Evolutionary conservation across 2,888 invertebrate genomes (phyloP), one percentile per base, ranked within the genome.

Genomic region (Trachelus iudaicus): DNA sequence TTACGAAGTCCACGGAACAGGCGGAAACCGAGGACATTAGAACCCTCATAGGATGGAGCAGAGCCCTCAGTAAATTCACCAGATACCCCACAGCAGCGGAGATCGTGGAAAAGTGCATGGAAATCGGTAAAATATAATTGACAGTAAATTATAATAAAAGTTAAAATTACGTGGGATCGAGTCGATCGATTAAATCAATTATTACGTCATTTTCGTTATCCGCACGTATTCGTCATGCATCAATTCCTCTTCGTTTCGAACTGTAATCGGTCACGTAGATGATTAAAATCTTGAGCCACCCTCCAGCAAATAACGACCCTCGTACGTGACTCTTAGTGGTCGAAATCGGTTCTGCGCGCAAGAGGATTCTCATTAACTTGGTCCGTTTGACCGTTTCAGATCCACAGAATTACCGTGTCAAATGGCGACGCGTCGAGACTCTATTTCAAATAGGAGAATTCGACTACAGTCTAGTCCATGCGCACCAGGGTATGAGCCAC

Each of bases 381-480:
- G 23, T 56, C 56, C 1, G 23, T 23, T 23, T 56, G 56, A 23
- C 56, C 12, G 2, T 71, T 75, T n/a, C 78, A 90, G 90, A 89
- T 79, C 87, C 89, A 1, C 56, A 78, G 4, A 86, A 89, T 79
- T 82, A 85, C 35, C 56, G 83, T 34, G 89, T 86, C 56, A 85
- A 87, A 79, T 85, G 85, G 80, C 82, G 87, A 82, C 83, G 85
- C 73, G 83, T 89, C 75, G 83, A 85, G 75, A 85, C 89, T 33
- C 80, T 89, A 0, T 90, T 87, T 80, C 84, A 85, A 77, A 82
- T 87, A 73, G 88, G 86, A 0, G 90, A 90, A 79, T 90, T 89
- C 76, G 85, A 83, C n/a, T 81, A 79, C 76, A 88, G 90, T 74
- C 81, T 90, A 77, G 82, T 88, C 37, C 84, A 89, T 76, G 90